Evolutionary conservation across 2,888 invertebrate genomes (phyloP).

Genomic region (Lepidocyrtinus sp.): DNA sequence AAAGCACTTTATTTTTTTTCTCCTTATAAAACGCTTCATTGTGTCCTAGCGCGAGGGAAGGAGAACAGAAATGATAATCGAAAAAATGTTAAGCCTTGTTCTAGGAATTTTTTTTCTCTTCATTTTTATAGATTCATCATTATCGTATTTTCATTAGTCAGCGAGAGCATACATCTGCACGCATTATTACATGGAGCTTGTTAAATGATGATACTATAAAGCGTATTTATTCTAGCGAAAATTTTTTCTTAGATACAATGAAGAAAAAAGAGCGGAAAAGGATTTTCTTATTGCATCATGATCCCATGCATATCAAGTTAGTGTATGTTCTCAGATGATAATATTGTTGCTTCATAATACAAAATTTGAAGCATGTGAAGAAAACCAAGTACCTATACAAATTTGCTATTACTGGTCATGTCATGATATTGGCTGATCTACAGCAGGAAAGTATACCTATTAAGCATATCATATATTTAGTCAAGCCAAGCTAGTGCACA

Average conservation of each 20-base stretch:
- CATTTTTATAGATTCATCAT: constrained; percentile 54
- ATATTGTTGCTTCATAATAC: constrained; percentile 4
- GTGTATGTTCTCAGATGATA: background rate
- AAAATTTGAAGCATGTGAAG: constrained; percentile 4
- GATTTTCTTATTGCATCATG: constrained; percentile 52
- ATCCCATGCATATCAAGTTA: constrained; percentile 47
- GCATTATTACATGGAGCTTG: background rate
- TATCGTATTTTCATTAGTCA: constrained; percentile 34
- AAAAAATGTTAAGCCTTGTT: constrained; percentile 54
- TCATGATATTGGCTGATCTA: constrained; percentile 3
- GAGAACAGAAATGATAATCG: constrained; percentile 22
- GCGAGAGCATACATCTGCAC: background rate
- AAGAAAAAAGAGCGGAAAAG: constrained; percentile 55
- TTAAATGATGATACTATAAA: background rate
- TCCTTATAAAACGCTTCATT: background rate
- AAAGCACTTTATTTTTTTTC: constrained; percentile 7
- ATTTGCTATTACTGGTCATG: background rate
- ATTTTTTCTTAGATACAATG: no score
- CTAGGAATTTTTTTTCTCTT: constrained; percentile 36
- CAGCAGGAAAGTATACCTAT: no score
- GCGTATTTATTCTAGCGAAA: constrained; percentile 11
- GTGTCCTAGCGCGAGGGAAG: background rate
- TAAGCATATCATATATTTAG: background rate
- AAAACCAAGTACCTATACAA: background rate
- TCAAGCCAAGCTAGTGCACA: background rate